These are phyloP conservation scores for Coturnix japonica DNA, from an alignment of 2,113 vertebrate genomes.

Conservation along the genomic window DNA sequence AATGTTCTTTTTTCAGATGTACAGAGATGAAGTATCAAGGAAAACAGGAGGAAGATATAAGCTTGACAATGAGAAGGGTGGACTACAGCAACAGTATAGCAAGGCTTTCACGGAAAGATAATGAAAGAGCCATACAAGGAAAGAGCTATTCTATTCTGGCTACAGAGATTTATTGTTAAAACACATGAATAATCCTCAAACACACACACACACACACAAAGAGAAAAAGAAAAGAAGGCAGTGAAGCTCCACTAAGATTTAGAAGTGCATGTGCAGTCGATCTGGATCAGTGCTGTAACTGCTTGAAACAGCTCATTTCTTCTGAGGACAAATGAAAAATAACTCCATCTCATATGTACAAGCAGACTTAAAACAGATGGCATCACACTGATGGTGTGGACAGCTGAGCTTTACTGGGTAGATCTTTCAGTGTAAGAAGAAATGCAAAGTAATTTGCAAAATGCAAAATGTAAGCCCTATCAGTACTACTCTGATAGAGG, in stretches of 20 bases:
- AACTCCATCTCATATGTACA: not conserved
- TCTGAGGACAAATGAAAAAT: not conserved
- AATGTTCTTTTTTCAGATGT: not conserved
- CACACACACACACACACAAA: not conserved
- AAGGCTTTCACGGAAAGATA: not conserved
- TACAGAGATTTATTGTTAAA: not conserved
- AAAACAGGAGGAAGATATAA: not conserved
- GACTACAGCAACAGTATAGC: not conserved
- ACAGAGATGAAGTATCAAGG: not conserved
- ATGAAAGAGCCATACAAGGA: not conserved
- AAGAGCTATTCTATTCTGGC: not conserved
- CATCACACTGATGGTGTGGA: not conserved
- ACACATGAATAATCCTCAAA: not conserved
- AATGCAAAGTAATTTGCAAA: not conserved
- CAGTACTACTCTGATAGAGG: not conserved
- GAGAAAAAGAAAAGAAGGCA: not conserved
- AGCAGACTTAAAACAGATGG: not conserved
- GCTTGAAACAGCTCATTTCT: not conserved
- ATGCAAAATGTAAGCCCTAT: not conserved
- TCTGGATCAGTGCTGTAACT: not conserved
- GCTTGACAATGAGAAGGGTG: not conserved
- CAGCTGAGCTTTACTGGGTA: not conserved
- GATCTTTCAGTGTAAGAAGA: not conserved
- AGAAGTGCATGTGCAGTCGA: not conserved
- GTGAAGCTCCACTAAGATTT: not conserved